These are phyloP conservation scores for Sepiola atlantica DNA, from an alignment of 2,888 invertebrate genomes.

Conservation along the genomic window DNA sequence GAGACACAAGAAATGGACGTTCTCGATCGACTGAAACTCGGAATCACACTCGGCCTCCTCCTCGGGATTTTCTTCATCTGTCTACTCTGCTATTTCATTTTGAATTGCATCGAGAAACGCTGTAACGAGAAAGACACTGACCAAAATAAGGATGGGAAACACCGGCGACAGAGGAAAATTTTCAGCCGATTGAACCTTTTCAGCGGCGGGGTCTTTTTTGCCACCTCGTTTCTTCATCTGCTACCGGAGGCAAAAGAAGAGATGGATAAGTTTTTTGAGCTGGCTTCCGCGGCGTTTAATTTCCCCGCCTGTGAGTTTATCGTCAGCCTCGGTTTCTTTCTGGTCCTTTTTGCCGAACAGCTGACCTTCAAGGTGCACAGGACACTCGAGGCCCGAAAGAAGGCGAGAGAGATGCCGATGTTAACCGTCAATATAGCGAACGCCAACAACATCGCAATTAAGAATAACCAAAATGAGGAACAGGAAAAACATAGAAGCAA, in stretches of 20 bases:
- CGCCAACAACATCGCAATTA: background rate
- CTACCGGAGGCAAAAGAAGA: constrained; percentile 72
- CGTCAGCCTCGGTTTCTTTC: constrained; percentile 69
- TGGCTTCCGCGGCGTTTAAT: constrained; percentile 49
- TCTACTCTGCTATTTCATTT: background rate
- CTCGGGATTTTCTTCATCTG: background rate
- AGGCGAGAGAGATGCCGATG: background rate
- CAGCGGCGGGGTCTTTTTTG: constrained; percentile 75
- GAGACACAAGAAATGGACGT: background rate
- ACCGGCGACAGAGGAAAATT: constrained; percentile 39
- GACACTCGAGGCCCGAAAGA: background rate
- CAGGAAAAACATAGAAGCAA: background rate
- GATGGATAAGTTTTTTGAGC: constrained; percentile 55
- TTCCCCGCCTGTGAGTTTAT: constrained; percentile 70
- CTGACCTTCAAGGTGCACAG: constrained; percentile 48
- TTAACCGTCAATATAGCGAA: background rate
- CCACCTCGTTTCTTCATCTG: constrained; percentile 73
- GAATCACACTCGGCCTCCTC: background rate
- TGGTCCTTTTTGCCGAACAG: constrained; percentile 67
- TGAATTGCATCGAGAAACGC: background rate
- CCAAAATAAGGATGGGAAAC: too few species aligned
- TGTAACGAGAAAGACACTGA: background rate
- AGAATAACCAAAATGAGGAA: background rate
- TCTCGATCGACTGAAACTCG: background rate
- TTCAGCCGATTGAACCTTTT: constrained; percentile 66